A percentile compares a stretch with the other conserved stretches of the same genome.
These are phyloP conservation scores for Xylota segnis DNA, from an alignment of 2,888 invertebrate species.

Conservation along the genomic window DNA sequence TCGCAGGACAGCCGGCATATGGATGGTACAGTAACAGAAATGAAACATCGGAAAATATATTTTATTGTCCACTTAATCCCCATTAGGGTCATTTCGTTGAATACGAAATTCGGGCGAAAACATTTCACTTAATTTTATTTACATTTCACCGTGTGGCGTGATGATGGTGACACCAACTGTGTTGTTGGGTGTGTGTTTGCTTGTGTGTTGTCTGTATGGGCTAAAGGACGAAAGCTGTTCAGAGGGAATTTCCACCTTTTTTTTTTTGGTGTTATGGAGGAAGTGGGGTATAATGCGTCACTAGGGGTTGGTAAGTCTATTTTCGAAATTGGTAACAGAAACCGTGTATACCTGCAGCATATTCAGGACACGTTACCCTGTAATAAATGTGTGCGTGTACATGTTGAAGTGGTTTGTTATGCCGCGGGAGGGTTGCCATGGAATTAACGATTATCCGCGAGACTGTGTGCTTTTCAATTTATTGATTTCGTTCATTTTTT, in stretches of 20 bases:
- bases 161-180: constrained; percentile 22
- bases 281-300: constrained; percentile 35
- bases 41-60: constrained; percentile 77
- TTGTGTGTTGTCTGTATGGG: not conserved
- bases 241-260: constrained; percentile 29
- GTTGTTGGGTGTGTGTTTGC: not conserved
- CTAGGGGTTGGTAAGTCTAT: constrained; percentile 24
- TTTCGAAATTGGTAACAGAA: constrained; percentile 26
- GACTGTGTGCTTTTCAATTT: constrained; percentile 35
- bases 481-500: constrained; percentile 25
- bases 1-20: constrained; percentile 15
- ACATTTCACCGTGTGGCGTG: constrained; percentile 45
- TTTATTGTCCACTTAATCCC: constrained; percentile 82
- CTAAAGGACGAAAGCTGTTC: constrained; percentile 1
- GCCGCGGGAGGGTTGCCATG: constrained; percentile 24
- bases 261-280: constrained; percentile 1
- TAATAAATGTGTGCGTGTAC: not conserved
- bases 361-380: constrained; percentile 6
- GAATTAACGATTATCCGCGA: constrained; percentile 35
- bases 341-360: not conserved
- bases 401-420: constrained; percentile 21
- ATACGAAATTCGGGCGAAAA: constrained; percentile 78
- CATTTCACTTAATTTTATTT: constrained; percentile 77
- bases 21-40: constrained; percentile 11
- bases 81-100: constrained; percentile 82